phyloP scores from a whole-genome alignment of 2,113 vertebrate species.

The Nerophis lumbriciformis region DNA sequence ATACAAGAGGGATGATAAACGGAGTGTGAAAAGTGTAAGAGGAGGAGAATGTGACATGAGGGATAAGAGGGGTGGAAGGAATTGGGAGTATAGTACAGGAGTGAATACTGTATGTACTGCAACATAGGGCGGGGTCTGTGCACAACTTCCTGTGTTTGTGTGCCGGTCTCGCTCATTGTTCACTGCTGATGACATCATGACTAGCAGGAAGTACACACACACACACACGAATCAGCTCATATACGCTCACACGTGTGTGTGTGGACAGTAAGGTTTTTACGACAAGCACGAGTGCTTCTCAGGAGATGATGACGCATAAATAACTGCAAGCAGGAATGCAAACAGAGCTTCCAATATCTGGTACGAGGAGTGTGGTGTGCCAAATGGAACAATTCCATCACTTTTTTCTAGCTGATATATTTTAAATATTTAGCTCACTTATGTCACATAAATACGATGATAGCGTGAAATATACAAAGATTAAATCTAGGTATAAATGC shows the following conservation, averaged over 20 bases:
- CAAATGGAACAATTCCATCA: too few relatives aligned
- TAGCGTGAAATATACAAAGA: too few relatives aligned
- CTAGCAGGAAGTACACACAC: slow-evolving; percentile 55
- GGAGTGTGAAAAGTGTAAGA: slow-evolving; percentile 1
- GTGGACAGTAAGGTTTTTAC: slow-evolving; percentile 1
- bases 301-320: background rate
- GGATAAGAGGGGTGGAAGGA: background rate
- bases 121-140: slow-evolving; percentile 55
- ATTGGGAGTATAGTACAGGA: background rate
- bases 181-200: slow-evolving; percentile 59
- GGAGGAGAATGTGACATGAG: slow-evolving; percentile 5
- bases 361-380: too few relatives aligned
- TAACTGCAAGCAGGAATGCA: background rate
- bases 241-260: slow-evolving; percentile 9
- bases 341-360: background rate
- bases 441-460: too few relatives aligned
- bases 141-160: slow-evolving; percentile 77
- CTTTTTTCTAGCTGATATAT: too few relatives aligned
- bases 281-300: background rate
- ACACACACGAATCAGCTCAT: background rate
- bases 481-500: too few relatives aligned
- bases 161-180: slow-evolving; percentile 70
- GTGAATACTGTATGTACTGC: background rate
- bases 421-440: too few relatives aligned
- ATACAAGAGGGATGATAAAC: slow-evolving; percentile 12